Conservation (phyloP, 1,140 invertebrate species). For the Idris sp. region DNA sequence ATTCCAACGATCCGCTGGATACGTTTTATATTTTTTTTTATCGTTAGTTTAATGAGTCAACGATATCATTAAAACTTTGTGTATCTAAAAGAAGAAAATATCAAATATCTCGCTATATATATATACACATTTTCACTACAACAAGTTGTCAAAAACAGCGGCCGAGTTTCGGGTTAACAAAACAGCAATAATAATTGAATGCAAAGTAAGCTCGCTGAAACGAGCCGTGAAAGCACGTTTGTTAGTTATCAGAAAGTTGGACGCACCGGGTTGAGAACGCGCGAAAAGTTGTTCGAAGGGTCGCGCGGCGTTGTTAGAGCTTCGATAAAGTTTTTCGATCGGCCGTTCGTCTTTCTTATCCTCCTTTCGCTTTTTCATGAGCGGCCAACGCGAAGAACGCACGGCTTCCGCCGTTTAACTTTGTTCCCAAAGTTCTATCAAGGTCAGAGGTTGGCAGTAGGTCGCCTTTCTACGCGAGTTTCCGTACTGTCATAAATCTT, state of each 20-base stretch:
- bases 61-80: too few relatives aligned
- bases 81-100: too few relatives aligned
- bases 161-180: slow-evolving; percentile 64
- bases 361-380: slow-evolving; percentile 64
- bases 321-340: slow-evolving; percentile 74
- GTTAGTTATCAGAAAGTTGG: slow-evolving; percentile 49
- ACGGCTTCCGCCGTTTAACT: slow-evolving; percentile 69
- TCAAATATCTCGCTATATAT: too few relatives aligned
- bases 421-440: slow-evolving; percentile 76
- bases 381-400: slow-evolving; percentile 44
- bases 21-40: too few relatives aligned
- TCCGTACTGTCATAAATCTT: slow-evolving; percentile 72
- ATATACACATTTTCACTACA: too few relatives aligned
- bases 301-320: slow-evolving; percentile 68
- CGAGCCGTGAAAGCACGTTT: slow-evolving; percentile 32
- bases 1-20: too few relatives aligned
- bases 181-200: slow-evolving; percentile 49
- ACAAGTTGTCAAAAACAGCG: slow-evolving; percentile 11
- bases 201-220: slow-evolving; percentile 24
- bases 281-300: slow-evolving; percentile 66
- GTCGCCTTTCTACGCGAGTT: slow-evolving; percentile 68
- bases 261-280: slow-evolving; percentile 5
- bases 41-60: too few relatives aligned
- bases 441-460: slow-evolving; percentile 73
- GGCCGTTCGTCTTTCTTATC: slow-evolving; percentile 70